These are phyloP conservation scores for Palythoa caribaeorum DNA, from an alignment of 92 coral and sea anemone genomes.

Conservation along the genomic window DNA sequence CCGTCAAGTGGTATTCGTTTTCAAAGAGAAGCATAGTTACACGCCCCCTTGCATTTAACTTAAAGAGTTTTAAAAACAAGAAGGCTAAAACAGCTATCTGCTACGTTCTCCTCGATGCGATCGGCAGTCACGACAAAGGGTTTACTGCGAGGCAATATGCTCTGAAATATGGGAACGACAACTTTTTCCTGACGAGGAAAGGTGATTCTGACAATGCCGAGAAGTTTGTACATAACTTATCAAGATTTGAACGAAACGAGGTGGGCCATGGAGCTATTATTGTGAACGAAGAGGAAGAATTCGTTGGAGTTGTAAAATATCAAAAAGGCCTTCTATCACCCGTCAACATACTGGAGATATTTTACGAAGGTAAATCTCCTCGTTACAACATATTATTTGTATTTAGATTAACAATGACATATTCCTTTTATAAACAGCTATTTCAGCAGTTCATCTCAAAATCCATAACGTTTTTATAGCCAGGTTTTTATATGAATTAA, in stretches of 20 bases:
- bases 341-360: background rate
- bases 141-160: slow-evolving; percentile 1
- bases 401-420: background rate
- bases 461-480: background rate
- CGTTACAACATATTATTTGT: background rate
- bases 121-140: slow-evolving; percentile 42
- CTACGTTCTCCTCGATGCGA: slow-evolving; percentile 29
- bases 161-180: slow-evolving; percentile 3
- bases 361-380: background rate
- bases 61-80: slow-evolving; percentile 12
- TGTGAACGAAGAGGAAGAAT: background rate
- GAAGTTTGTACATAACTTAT: background rate
- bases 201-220: too few relatives aligned
- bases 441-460: background rate
- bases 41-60: slow-evolving; percentile 20
- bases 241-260: background rate
- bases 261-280: background rate
- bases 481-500: too few relatives aligned
- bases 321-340: background rate
- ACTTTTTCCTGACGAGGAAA: slow-evolving; percentile 3
- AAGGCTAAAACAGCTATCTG: background rate
- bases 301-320: slow-evolving; percentile 22
- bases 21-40: background rate
- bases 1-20: slow-evolving; percentile 2
- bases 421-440: background rate